phyloP scores from a whole-genome alignment of 64 coral and sea anemone genomes.

The Montipora foliosa region DNA sequence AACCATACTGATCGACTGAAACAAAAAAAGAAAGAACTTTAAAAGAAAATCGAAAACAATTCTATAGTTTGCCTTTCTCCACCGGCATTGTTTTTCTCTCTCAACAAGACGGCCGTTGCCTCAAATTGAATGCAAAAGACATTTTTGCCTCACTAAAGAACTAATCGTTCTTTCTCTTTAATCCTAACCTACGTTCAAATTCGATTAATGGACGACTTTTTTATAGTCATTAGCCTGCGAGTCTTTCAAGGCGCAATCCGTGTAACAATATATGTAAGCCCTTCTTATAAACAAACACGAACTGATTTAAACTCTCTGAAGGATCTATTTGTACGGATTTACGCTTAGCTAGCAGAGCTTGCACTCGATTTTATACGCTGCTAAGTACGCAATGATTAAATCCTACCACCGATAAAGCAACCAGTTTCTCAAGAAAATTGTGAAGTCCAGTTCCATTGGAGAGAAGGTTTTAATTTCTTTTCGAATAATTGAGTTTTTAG shows the following conservation, averaged over 20 bases:
- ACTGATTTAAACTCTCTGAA: conserved; percentile 12
- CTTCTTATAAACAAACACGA: conserved; percentile 39
- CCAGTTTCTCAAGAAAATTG: not conserved
- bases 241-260: not conserved
- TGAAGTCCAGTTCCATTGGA: not conserved
- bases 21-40: not conserved
- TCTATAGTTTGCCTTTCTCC: not conserved
- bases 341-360: conserved; percentile 35
- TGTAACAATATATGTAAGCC: conserved; percentile 36
- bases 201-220: not conserved
- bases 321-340: conserved; percentile 52
- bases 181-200: not conserved
- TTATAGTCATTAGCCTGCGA: not conserved
- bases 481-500: not conserved
- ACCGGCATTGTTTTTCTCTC: not conserved
- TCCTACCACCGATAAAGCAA: not conserved
- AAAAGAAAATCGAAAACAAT: not conserved
- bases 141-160: not conserved
- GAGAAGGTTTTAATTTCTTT: not conserved
- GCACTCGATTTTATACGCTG: conserved; percentile 18
- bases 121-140: not conserved
- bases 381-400: not conserved
- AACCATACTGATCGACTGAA: not conserved
- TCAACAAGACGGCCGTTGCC: not conserved
- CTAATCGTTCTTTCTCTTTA: not conserved